These are phyloP conservation scores for Lateolabrax maculatus DNA, from an alignment of 2,797 vertebrate genomes.

Conservation along the genomic window DNA sequence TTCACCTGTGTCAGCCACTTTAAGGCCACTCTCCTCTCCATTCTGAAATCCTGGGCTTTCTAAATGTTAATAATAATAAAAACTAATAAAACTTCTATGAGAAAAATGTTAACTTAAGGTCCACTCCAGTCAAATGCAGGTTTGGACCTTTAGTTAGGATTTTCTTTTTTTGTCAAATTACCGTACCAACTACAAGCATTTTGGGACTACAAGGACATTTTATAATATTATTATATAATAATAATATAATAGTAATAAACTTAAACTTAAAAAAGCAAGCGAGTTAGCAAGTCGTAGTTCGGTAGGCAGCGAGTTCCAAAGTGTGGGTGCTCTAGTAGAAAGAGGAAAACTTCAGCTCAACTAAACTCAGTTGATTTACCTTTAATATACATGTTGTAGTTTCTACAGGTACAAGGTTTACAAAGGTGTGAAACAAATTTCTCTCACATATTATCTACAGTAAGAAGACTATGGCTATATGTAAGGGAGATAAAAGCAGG, in stretches of 20 bases:
- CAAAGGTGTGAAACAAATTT: not conserved
- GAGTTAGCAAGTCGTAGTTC: no score
- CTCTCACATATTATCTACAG: not conserved
- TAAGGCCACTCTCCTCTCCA: conserved; percentile 3
- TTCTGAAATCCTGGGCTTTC: not conserved
- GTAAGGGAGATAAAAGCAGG: not conserved
- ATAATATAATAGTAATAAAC: no score
- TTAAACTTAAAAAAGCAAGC: no score
- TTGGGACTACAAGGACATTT: not conserved
- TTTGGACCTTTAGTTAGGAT: not conserved
- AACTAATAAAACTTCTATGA: not conserved
- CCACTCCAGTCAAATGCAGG: not conserved
- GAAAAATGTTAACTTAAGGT: conserved; percentile 1
- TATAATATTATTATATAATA: no score
- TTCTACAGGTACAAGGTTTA: not conserved
- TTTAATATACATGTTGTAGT: conserved; percentile 13
- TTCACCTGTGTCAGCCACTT: not conserved
- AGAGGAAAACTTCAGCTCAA: not conserved
- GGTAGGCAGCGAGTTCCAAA: no score
- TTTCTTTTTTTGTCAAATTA: not conserved
- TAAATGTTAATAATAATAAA: no score
- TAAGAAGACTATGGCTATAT: not conserved
- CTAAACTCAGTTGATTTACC: not conserved
- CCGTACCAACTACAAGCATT: not conserved
- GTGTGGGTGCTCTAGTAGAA: no score